These are phyloP conservation scores for Danionella cerebrum DNA, from an alignment of 2,113 vertebrate species.

Conservation along the genomic window DNA sequence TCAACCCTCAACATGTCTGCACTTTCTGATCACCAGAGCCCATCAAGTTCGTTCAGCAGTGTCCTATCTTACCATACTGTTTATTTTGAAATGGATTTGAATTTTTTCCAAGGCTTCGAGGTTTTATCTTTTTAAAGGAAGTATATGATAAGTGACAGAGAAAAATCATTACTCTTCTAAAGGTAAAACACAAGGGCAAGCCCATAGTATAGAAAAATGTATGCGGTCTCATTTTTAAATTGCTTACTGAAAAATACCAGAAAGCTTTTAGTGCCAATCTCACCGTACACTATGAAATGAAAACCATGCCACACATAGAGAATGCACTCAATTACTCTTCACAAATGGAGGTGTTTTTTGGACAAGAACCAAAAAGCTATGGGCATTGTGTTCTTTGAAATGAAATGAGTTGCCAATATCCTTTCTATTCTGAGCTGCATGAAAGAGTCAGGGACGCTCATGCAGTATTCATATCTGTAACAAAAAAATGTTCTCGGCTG, in stretches of 20 bases:
- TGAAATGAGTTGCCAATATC: constrained; percentile 33
- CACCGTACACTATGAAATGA: too few relatives aligned
- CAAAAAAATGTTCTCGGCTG: constrained; percentile 49
- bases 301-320: constrained; percentile 5
- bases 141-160: neutral
- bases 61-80: too few relatives aligned
- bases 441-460: constrained; percentile 41
- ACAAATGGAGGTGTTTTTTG: constrained; percentile 6
- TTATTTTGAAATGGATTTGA: too few relatives aligned
- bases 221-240: neutral
- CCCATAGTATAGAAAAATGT: constrained; percentile 17
- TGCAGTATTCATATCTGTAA: constrained; percentile 49
- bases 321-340: constrained; percentile 10
- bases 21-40: too few relatives aligned
- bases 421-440: constrained; percentile 33
- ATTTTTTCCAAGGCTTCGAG: constrained; percentile 1
- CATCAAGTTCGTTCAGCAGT: too few relatives aligned
- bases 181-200: neutral
- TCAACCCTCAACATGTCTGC: too few relatives aligned
- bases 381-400: constrained; percentile 23
- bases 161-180: constrained; percentile 12
- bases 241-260: neutral
- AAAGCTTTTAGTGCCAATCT: constrained; percentile 9
- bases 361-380: constrained; percentile 4
- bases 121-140: neutral